Evolutionary conservation across 2,797 vertebrate genomes (phyloP), one percentile per base, ranked within the genome.

Genomic region (Macropodus opercularis): DNA sequence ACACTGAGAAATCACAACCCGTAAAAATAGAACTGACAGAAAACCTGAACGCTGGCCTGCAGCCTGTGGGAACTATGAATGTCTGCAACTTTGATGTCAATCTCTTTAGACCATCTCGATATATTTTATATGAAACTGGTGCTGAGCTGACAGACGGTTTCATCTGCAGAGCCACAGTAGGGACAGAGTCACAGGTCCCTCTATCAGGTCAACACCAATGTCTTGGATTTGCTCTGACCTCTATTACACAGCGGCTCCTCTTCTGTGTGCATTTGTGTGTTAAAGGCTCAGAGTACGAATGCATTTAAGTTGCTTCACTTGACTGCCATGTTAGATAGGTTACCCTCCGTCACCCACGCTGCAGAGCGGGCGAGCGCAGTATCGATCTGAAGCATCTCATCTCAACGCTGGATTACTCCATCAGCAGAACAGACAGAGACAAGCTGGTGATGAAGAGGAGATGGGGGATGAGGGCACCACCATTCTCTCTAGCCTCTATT

Each of bases 361-460:
- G 72, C 43, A 31, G 69, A 69, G 68, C 23, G 71, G 38, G 42
- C 29, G 52, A 72, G 72, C 34, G 27, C 58, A 5, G 36, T 78
- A 81, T 84, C 15, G 81, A 85, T 85, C 63, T 36, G 41, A 72
- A 62, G 18, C 73, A 61, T 69, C 78, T 79, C 77, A 79, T 69
- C 72, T 70, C 61, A 22, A 9, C 63, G 22, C 53, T 27, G 49
- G 68, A 81, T 75, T 63, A 72, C 57, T 70, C 62, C 2, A 53
- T 72, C 70, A 71, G 53, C 46, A 47, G 9, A 44, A 57, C 42
- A 63, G 50, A 6, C 18, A 17, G 27, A 34, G 21, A 29, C 18
- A 13, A 24, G 39, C 13, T 3, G 19, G 6, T 27, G 46, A 43
- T 24, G 51, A 8, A 14, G 47, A 55, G 47, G 17, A 13, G 19